Conservation (phyloP, 1,140 invertebrate genomes). For the Drosophila subobscura region DNA sequence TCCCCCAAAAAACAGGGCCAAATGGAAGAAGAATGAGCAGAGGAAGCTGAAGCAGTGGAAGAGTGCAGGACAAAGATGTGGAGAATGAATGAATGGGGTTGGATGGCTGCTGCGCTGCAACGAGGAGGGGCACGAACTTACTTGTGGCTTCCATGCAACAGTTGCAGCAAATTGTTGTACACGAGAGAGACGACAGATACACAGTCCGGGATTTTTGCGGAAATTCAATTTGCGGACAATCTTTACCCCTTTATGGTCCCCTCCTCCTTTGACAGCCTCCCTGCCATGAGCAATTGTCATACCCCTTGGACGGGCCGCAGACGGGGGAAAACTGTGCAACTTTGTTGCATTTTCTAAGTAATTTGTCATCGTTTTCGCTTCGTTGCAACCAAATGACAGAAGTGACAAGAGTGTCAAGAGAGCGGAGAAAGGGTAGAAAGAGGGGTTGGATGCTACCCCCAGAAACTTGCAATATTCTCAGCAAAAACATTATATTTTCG, state of each 20-base stretch:
- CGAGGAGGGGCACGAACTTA: constrained; percentile 3
- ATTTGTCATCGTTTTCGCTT: constrained; percentile 70
- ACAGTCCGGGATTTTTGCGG: constrained; percentile 51
- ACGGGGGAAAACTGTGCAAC: constrained; percentile 38
- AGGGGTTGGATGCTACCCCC: background rate
- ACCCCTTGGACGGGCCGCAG: background rate
- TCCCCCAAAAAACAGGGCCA: constrained; percentile 18
- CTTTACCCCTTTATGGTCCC: constrained; percentile 15
- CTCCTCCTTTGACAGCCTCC: background rate
- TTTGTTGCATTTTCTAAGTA: constrained; percentile 78
- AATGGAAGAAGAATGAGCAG: constrained; percentile 23
- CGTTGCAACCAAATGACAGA: constrained; percentile 54
- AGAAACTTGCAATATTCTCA: constrained; percentile 5
- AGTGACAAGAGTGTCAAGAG: constrained; percentile 25
- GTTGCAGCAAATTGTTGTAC: constrained; percentile 46
- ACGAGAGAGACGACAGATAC: background rate
- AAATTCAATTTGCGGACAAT: constrained; percentile 70
- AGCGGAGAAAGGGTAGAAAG: background rate
- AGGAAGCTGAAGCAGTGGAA: background rate
- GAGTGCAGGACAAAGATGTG: background rate
- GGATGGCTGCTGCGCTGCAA: background rate
- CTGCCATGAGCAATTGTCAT: constrained; percentile 17
- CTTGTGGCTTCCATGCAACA: constrained; percentile 38
- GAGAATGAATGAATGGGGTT: background rate
- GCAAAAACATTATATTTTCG: too few relatives aligned